A percentile compares a stretch with the other conserved stretches of the same genome.
Conservation (phyloP, 2,113 vertebrate species). For the Callionymus lyra region DNA sequence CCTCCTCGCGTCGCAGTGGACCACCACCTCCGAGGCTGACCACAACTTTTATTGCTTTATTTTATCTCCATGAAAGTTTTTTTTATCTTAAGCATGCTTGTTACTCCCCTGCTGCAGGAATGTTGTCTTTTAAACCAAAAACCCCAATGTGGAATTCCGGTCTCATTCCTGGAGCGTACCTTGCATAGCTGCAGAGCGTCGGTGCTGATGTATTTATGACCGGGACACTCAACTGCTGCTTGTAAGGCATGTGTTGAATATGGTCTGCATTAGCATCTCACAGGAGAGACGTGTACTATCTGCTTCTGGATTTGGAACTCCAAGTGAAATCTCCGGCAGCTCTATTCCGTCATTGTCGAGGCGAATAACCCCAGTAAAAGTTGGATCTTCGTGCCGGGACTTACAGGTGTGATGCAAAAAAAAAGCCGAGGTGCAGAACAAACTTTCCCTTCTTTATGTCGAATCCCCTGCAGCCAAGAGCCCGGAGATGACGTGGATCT, state of each 20-base stretch:
- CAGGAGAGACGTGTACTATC: slow-evolving; percentile 3
- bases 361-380: slow-evolving; percentile 21
- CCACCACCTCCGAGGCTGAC: slow-evolving; percentile 39
- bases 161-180: slow-evolving; percentile 44
- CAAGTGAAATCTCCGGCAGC: slow-evolving; percentile 6
- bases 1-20: slow-evolving; percentile 42
- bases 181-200: slow-evolving; percentile 39
- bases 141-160: slow-evolving; percentile 62
- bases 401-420: slow-evolving; percentile 49
- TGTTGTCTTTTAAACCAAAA: slow-evolving; percentile 61
- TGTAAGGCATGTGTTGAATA: slow-evolving; percentile 33
- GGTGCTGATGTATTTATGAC: slow-evolving; percentile 49
- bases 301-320: slow-evolving; percentile 10
- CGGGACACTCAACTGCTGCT: slow-evolving; percentile 25
- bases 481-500: slow-evolving; percentile 58
- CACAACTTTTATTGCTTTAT: too few relatives aligned
- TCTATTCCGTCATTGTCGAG: slow-evolving; percentile 11
- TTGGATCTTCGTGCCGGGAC: slow-evolving; percentile 28
- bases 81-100: slow-evolving; percentile 26
- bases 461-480: slow-evolving; percentile 41
- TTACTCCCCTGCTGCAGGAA: slow-evolving; percentile 33
- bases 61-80: too few relatives aligned
- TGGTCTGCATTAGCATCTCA: slow-evolving; percentile 39
- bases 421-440: slow-evolving; percentile 41
- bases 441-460: slow-evolving; percentile 55